These are phyloP conservation scores for Aplidium turbinatum DNA, from an alignment of 23 tunicate species.

Conservation along the genomic window DNA sequence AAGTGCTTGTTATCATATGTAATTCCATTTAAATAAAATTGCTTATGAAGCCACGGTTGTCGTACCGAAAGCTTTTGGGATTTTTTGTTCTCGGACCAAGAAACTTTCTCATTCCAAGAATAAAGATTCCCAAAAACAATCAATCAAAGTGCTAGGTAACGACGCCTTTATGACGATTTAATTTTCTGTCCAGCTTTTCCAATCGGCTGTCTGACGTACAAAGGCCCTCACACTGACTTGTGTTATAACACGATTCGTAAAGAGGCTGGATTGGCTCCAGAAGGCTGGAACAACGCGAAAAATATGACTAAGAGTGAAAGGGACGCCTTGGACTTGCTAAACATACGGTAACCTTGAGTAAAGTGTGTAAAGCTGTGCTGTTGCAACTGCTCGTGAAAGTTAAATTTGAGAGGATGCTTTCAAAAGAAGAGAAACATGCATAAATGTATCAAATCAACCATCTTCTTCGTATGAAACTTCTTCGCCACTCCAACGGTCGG, in stretches of 20 bases:
- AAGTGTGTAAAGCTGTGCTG: background rate
- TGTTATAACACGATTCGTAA: background rate
- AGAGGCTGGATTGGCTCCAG: constrained; percentile 9
- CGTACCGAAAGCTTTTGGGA: too few relatives aligned
- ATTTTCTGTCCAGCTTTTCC: constrained; percentile 5
- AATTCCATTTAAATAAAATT: too few relatives aligned
- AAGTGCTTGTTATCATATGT: too few relatives aligned
- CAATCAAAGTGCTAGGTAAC: too few relatives aligned
- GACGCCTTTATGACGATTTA: too few relatives aligned
- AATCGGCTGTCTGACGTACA: background rate
- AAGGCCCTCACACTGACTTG: background rate
- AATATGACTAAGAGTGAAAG: background rate
- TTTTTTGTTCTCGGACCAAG: too few relatives aligned
- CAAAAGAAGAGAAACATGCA: background rate
- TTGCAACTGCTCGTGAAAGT: background rate
- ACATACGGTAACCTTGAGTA: background rate
- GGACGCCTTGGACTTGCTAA: background rate
- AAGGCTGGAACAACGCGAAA: constrained; percentile 12
- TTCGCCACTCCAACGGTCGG: too few relatives aligned
- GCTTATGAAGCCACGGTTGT: too few relatives aligned
- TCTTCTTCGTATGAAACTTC: too few relatives aligned
- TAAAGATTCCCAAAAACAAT: too few relatives aligned
- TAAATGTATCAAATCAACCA: too few relatives aligned
- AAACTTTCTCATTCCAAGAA: too few relatives aligned
- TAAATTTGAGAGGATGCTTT: background rate